phyloP scores from a whole-genome alignment of 2,797 vertebrate genomes.

The Eulemur albifrons region DNA sequence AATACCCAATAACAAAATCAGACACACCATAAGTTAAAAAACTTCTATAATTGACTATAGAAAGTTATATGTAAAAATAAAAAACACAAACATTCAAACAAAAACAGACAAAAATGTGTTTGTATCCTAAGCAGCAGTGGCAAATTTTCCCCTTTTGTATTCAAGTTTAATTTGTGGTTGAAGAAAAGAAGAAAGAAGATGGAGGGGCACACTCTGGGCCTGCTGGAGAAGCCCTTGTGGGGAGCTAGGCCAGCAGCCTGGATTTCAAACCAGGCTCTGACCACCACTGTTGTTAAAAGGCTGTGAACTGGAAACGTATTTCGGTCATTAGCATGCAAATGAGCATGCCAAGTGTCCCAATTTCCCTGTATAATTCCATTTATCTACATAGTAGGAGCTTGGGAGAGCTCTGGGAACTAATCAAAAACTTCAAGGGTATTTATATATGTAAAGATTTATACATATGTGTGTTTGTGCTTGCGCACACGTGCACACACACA shows the following conservation, averaged over 20 bases:
- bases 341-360: conserved; percentile 26
- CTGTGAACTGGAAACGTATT: conserved; percentile 67
- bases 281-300: conserved; percentile 19
- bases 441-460: neutral
- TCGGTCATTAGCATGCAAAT: conserved; percentile 63
- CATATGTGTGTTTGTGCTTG: neutral
- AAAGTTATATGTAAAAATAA: neutral
- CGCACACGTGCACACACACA: neutral
- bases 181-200: neutral
- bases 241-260: neutral
- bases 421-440: neutral
- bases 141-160: neutral
- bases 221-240: neutral
- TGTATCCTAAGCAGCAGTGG: neutral
- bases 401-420: conserved; percentile 47
- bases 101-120: conserved; percentile 7
- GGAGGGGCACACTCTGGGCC: neutral
- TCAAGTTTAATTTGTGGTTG: neutral
- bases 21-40: neutral
- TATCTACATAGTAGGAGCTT: neutral
- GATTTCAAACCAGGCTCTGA: neutral
- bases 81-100: neutral
- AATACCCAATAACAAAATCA: neutral
- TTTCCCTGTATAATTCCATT: conserved; percentile 55
- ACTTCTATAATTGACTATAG: neutral